A percentile compares a stretch with the other conserved stretches of the same genome.
phyloP scores from a whole-genome alignment of 1,140 invertebrate genomes.

The Trypoxylus dichotomus region DNA sequence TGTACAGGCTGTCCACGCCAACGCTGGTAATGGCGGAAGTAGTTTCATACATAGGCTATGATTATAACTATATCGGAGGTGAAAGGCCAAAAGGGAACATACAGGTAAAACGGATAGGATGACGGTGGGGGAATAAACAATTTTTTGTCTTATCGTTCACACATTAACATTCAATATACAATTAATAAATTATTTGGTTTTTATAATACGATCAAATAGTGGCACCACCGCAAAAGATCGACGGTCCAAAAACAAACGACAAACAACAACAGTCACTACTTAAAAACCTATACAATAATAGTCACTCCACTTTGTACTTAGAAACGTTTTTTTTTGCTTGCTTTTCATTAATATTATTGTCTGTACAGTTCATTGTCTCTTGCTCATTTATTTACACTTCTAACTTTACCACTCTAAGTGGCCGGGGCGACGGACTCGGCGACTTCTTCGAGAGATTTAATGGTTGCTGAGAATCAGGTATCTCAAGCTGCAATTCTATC shows the following conservation, averaged over 20 bases:
- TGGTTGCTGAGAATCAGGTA: slow-evolving; percentile 79
- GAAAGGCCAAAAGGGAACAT: neutral
- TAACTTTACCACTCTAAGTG: slow-evolving; percentile 60
- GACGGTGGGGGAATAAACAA: slow-evolving; percentile 12
- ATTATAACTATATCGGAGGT: slow-evolving; percentile 11
- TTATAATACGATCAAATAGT: slow-evolving; percentile 59
- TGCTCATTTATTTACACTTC: slow-evolving; percentile 56
- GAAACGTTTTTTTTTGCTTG: slow-evolving; percentile 31
- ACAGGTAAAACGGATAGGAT: neutral
- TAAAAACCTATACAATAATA: slow-evolving; percentile 23
- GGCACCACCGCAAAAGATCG: slow-evolving; percentile 43
- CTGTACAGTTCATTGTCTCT: slow-evolving; percentile 9
- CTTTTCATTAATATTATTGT: slow-evolving; percentile 12
- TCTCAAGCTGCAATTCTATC: slow-evolving; percentile 79
- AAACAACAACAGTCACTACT: slow-evolving; percentile 20
- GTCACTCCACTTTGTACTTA: slow-evolving; percentile 50
- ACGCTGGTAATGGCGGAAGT: slow-evolving; percentile 49
- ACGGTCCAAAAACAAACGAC: slow-evolving; percentile 20
- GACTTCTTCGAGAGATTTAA: slow-evolving; percentile 88
- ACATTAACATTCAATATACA: slow-evolving; percentile 49
- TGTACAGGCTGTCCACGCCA: slow-evolving; percentile 45
- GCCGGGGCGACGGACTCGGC: slow-evolving; percentile 72
- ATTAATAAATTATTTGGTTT: slow-evolving; percentile 68
- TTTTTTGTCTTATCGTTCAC: slow-evolving; percentile 34
- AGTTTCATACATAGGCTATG: slow-evolving; percentile 41